Conservation (phyloP, 2,797 vertebrate species). For the Hydrophis major region DNA sequence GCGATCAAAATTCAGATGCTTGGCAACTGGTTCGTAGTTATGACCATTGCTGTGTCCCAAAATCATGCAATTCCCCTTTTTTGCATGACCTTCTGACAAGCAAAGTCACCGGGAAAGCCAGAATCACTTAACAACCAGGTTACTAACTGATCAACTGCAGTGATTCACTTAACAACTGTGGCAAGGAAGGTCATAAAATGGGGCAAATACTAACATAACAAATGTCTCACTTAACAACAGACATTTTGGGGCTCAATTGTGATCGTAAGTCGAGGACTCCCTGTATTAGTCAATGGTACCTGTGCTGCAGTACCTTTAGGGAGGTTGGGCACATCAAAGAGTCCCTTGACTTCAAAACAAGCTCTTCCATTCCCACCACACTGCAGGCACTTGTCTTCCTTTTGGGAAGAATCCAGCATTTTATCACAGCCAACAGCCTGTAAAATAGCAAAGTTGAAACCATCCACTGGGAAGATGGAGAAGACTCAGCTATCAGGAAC, state of each 20-base stretch:
- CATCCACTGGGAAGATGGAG: not conserved
- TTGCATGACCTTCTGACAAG: not conserved
- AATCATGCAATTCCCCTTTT: not conserved
- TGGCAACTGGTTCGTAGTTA: not conserved
- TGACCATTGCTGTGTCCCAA: not conserved
- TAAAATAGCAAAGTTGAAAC: constrained; percentile 4
- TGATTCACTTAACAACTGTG: not conserved
- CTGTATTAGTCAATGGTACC: not conserved
- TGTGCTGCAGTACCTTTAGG: constrained; percentile 77
- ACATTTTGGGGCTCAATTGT: not conserved
- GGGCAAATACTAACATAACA: not conserved
- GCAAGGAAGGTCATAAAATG: not conserved
- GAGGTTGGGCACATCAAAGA: constrained; percentile 76
- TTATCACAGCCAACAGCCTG: constrained; percentile 93
- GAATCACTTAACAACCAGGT: not conserved
- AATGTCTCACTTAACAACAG: not conserved
- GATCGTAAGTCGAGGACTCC: not conserved
- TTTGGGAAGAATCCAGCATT: constrained; percentile 82
- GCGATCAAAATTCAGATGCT: not conserved
- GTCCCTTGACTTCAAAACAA: constrained; percentile 82
- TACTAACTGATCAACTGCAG: not conserved
- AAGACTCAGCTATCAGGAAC: not conserved
- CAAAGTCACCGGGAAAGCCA: not conserved
- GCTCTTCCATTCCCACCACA: constrained; percentile 88
- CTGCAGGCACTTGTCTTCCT: constrained; percentile 90